Base-by-base conservation (phyloP, 2,888 invertebrate genomes). In the Ethmia dodecea region DNA sequence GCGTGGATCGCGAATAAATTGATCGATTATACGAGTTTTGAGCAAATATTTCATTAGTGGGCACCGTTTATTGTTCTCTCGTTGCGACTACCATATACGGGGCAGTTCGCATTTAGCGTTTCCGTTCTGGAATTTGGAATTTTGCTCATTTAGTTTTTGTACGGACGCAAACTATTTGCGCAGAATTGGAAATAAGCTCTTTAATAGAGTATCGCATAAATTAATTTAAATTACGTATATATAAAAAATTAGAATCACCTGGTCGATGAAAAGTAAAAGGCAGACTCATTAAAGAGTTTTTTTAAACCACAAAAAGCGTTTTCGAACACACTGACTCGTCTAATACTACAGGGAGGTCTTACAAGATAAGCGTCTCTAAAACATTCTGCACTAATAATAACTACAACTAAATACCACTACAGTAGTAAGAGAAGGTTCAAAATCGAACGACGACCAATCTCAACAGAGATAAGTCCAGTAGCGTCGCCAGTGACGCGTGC, bases 401-500 rank as follows among this genome's bases (percentile, higher is more conserved):
- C n/a, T n/a, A n/a, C n/a, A 26, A 26, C 10, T 9, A 20, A 18
- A 13, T 15, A 28, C 8, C 10, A 14, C 13, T 18, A 20, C 13
- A 18, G 3, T 24, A 13, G 14, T 28, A 22, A 11, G 30, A 40
- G 60, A 75, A 57, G 54, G 60, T 59, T 57, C 39, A 60, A 48
- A 65, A 45, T 62, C 11, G 44, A 40, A 27, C 45, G 35, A 42
- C 47, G 45, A 37, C 27, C 28, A 33, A 12, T 16, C 30, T 37
- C 48, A 39, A 49, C 51, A 54, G 49, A 75, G 69, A 75, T 66
- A 73, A 74, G 58, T 68, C 60, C 64, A 62, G 71, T 70, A 66
- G 70, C 68, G 52, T 52, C 45, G 48, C 55, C 65, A 75, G 69
- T 77, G 80, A 78, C 70, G 80, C 80, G 76, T 79, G 78, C 74